These are phyloP conservation scores for Lasioglossum marginatum DNA, from an alignment of 2,888 invertebrate species.

Conservation along the genomic window DNA sequence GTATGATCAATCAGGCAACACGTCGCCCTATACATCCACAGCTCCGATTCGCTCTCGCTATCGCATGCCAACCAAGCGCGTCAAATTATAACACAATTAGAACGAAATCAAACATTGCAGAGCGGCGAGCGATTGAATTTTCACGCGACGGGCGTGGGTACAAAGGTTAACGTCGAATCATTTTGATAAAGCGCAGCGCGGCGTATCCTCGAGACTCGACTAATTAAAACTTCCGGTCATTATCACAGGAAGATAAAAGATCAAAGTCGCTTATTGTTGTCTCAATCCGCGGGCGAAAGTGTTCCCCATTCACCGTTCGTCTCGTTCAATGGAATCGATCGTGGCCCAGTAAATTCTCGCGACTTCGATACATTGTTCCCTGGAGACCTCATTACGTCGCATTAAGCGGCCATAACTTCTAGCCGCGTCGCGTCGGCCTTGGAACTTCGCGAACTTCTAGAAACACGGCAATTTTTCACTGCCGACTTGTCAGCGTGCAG, in stretches of 20 bases:
- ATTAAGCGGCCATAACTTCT: slow-evolving; percentile 40
- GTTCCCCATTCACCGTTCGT: slow-evolving; percentile 35
- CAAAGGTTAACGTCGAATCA: neutral
- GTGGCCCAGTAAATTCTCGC: slow-evolving; percentile 45
- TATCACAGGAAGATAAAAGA: neutral
- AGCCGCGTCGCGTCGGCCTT: slow-evolving; percentile 14
- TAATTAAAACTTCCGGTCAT: neutral
- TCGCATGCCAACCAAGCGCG: neutral
- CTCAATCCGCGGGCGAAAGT: neutral
- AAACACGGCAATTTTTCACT: neutral
- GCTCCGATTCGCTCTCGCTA: neutral
- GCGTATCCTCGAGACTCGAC: neutral
- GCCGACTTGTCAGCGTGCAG: neutral
- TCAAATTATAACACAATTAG: neutral
- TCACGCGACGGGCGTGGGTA: neutral
- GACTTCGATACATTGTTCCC: slow-evolving; percentile 23
- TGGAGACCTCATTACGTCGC: slow-evolving; percentile 44
- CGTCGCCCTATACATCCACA: neutral
- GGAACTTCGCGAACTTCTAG: slow-evolving; percentile 39
- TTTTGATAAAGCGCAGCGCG: slow-evolving; percentile 14
- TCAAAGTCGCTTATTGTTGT: neutral
- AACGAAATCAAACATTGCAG: neutral
- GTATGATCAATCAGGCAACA: neutral
- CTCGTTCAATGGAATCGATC: slow-evolving; percentile 45
- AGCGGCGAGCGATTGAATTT: neutral